Percentiles rank a stretch among this genome's conserved stretches.
Conservation (phyloP, 2,888 invertebrate species). For the Tachina lurida region DNA sequence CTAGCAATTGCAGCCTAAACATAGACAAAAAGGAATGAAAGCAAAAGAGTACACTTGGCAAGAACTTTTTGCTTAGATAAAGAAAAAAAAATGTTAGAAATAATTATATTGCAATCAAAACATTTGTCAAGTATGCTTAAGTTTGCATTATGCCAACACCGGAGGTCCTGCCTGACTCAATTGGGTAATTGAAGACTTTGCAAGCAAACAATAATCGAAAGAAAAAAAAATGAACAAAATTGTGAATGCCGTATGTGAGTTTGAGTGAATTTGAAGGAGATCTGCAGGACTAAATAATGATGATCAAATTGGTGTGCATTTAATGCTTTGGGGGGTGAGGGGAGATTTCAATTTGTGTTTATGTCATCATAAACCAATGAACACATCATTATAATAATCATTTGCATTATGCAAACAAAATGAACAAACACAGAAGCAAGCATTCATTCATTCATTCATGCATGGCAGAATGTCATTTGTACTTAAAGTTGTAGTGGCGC, state of each 20-base stretch:
- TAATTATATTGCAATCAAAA: conserved; percentile 69
- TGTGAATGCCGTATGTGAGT: background rate
- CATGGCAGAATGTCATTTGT: conserved; percentile 30
- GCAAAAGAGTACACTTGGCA: conserved; percentile 30
- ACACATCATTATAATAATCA: conserved; percentile 47
- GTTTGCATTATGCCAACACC: conserved; percentile 60
- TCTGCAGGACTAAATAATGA: background rate
- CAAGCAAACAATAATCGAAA: conserved; percentile 36
- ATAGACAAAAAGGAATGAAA: background rate
- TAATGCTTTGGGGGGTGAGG: conserved; percentile 17
- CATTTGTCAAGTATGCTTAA: conserved; percentile 61
- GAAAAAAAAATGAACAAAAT: background rate
- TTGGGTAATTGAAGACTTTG: conserved; percentile 61
- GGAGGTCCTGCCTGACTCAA: conserved; percentile 44
- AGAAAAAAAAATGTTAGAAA: conserved; percentile 37
- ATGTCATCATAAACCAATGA: conserved; percentile 61
- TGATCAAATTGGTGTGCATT: background rate
- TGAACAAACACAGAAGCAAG: background rate
- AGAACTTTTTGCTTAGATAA: background rate
- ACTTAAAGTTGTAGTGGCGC: conserved; percentile 11
- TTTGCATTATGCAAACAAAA: conserved; percentile 19
- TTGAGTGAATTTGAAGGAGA: background rate
- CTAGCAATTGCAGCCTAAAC: conserved; percentile 11
- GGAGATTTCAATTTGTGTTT: conserved; percentile 41
- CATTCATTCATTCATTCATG: conserved; percentile 12